phyloP scores from a whole-genome alignment of 2,797 vertebrate genomes.

The Simalia tracyae region DNA sequence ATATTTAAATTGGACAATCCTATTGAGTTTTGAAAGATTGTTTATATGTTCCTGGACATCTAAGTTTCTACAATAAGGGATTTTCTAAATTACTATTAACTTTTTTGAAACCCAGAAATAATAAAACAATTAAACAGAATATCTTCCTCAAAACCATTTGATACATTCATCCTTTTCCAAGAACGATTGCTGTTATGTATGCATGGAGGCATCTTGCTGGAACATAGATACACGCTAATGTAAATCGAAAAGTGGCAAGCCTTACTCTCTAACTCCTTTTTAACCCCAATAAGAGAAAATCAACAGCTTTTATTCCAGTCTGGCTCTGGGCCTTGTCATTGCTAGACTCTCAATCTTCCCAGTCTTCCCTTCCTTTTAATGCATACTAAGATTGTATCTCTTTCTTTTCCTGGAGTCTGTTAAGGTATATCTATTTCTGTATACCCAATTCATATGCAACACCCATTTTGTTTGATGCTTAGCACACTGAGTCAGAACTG shows the following conservation, averaged over 20 bases:
- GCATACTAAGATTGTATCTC: neutral
- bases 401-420: neutral
- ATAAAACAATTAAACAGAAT: slow-evolving; percentile 44
- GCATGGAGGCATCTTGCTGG: neutral
- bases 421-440: neutral
- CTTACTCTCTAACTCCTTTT: neutral
- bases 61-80: neutral
- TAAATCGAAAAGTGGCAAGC: neutral
- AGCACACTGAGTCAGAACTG: neutral
- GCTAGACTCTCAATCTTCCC: neutral
- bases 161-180: neutral
- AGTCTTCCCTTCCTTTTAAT: neutral
- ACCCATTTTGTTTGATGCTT: neutral
- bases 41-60: neutral
- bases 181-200: neutral
- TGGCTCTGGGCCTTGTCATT: neutral
- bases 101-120: slow-evolving; percentile 43
- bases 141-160: slow-evolving; percentile 50
- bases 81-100: slow-evolving; percentile 56
- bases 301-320: neutral
- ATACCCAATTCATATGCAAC: neutral
- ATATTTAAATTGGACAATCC: neutral
- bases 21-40: neutral
- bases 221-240: neutral
- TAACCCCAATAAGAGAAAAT: neutral